Evolutionary conservation across 2,888 invertebrate species (phyloP).

Genomic region (Tetragonisca angustula): DNA sequence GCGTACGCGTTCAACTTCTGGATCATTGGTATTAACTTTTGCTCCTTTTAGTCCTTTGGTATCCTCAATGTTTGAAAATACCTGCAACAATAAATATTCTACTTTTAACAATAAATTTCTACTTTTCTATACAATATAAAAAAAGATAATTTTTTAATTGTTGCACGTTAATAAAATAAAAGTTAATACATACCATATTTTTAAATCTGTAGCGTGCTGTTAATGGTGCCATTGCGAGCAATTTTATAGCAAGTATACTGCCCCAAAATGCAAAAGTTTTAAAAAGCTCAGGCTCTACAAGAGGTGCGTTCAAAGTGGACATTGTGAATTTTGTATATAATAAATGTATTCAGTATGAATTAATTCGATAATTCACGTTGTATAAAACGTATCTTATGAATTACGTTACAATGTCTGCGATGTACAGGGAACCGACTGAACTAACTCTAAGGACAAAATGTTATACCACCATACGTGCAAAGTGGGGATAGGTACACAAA

Average conservation of each 20-base stretch:
- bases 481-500: not conserved
- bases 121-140: not conserved
- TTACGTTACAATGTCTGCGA: not conserved
- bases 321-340: not conserved
- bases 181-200: conserved; percentile 69
- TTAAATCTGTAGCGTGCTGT: conserved; percentile 71
- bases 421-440: not conserved
- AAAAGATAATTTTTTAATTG: not conserved
- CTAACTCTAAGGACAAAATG: not conserved
- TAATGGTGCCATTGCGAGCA: conserved; percentile 68
- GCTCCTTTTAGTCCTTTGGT: accelerated
- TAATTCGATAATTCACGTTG: not conserved
- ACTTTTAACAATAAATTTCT: too few species aligned
- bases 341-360: not conserved
- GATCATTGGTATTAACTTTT: conserved; percentile 77
- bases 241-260: conserved; percentile 73
- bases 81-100: conserved; percentile 64
- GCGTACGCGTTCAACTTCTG: conserved; percentile 85
- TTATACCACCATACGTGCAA: not conserved
- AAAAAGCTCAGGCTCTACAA: conserved; percentile 60
- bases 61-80: conserved; percentile 78
- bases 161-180: not conserved
- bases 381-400: not conserved
- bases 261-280: conserved; percentile 77
- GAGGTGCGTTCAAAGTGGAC: not conserved